Base-by-base conservation (phyloP, 2,888 invertebrate genomes). In the Diogma glabrata region DNA sequence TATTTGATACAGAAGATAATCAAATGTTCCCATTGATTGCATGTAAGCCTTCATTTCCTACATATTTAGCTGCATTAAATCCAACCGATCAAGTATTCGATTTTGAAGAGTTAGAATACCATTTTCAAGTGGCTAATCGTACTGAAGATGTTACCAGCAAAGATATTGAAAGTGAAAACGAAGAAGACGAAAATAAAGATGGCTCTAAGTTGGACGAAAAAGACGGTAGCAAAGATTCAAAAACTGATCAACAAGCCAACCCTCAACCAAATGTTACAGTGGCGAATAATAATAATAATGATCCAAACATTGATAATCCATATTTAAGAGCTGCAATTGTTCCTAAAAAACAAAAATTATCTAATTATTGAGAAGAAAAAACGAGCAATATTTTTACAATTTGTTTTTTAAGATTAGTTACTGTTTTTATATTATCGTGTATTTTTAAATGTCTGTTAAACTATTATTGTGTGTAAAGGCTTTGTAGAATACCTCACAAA, bases 71-170 rank as follows among this genome's bases (percentile, higher is more conserved):
- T 54, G 91, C 93, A 4, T 73, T 95, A 22, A 71, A 94, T 60
- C 94, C 94, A 1, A 88, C 88, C 58, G 95, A 96, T 72, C 93
- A 95, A 74, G 87, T 95, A 30, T 90, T 93, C 67, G 93, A 94
- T 63, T 84, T 88, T 62, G 91, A 92, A 64, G 88, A 89, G 63
- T 68, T 84, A 54, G 84, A 84, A 62, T 82, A 83, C 61, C 82
- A 83, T 64, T 81, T 81, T 58, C 77, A 80, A 67, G 79, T 79
- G 51, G 75, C 79, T 4, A 79, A 79, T 62, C 73, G 79, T 55
- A 79, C 78, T 23, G 79, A 79, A 63, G 79, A 79, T 64, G 70
- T 72, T 59, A 76, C 78, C 12, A 55, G 55, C 23, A 64, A 63
- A 51, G 68, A 67, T 14, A 67, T 64, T 24, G 70, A 68, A 17